Evolutionary conservation across 2,888 invertebrate genomes (phyloP).

Genomic region (Pyrrhosoma nymphula): DNA sequence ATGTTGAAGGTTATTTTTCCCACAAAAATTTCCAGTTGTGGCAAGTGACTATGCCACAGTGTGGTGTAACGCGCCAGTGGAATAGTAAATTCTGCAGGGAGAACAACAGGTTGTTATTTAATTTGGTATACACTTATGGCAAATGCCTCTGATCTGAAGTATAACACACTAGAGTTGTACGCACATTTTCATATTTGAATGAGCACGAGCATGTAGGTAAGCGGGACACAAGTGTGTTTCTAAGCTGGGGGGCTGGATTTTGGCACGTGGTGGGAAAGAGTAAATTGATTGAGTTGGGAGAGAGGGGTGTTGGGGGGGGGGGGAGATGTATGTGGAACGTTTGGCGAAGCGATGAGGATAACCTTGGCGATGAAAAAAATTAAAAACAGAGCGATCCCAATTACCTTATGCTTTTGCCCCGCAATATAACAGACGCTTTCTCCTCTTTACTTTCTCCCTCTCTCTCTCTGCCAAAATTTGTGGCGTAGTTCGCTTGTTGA

Average conservation of each 20-base stretch:
- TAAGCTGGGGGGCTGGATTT: neutral
- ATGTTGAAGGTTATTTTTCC: too few relatives aligned
- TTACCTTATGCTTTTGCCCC: slow-evolving; percentile 19
- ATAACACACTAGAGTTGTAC: too few relatives aligned
- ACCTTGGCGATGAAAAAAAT: slow-evolving; percentile 38
- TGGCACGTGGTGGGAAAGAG: neutral
- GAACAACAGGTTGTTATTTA: too few relatives aligned
- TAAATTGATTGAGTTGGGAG: too few relatives aligned
- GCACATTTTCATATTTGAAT: too few relatives aligned
- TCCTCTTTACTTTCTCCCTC: neutral
- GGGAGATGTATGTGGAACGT: neutral
- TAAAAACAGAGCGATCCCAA: slow-evolving; percentile 14
- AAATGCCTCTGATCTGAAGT: too few relatives aligned
- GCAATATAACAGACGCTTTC: slow-evolving; percentile 37
- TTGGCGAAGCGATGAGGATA: slow-evolving; percentile 35
- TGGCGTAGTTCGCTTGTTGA: neutral
- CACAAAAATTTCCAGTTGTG: too few relatives aligned
- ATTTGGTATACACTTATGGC: too few relatives aligned
- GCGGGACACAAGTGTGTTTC: neutral
- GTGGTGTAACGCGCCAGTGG: too few relatives aligned
- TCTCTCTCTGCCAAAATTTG: neutral
- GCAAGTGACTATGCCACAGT: too few relatives aligned
- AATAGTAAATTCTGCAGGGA: too few relatives aligned
- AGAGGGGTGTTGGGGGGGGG: neutral
- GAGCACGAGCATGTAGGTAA: neutral